These are phyloP conservation scores for Cercopithecus mona DNA, from an alignment of 2,113 vertebrate species.

Conservation along the genomic window DNA sequence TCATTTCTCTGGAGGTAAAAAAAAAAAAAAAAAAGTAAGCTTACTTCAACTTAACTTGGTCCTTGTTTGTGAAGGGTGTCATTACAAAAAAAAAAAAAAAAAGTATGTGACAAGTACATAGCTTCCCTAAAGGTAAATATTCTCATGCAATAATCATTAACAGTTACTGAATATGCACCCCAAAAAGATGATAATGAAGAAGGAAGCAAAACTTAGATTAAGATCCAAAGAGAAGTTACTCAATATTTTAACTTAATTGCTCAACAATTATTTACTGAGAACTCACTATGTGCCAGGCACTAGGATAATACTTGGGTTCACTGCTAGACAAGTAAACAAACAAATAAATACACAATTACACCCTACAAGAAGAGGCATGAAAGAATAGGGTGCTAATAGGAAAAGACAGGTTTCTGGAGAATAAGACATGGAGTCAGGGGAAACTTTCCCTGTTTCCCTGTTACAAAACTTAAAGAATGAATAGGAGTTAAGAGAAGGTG, in stretches of 20 bases:
- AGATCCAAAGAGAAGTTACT: slow-evolving; percentile 11
- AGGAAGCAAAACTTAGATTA: not conserved
- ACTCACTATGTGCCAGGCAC: not conserved
- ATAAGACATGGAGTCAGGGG: not conserved
- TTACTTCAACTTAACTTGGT: not conserved
- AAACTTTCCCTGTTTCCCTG: not conserved
- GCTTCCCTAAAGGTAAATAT: slow-evolving; percentile 11
- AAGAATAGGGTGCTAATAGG: not conserved
- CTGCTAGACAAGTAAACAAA: not conserved
- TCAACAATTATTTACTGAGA: slow-evolving; percentile 27
- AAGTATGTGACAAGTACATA: not conserved
- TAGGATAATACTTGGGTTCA: not conserved
- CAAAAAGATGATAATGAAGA: not conserved
- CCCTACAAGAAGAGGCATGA: not conserved
- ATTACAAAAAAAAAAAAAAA: not conserved
- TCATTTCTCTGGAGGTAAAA: not conserved
- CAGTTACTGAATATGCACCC: not conserved
- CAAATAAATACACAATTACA: not conserved
- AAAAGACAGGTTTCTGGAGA: not conserved
- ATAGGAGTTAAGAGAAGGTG: not conserved
- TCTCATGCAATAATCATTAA: not conserved
- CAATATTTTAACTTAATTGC: slow-evolving; percentile 17
- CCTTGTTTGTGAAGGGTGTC: not conserved
- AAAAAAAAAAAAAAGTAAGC: not conserved
- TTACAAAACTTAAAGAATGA: not conserved